These are phyloP conservation scores for Corapipo altera DNA, from an alignment of 2,113 vertebrate species.

Conservation along the genomic window DNA sequence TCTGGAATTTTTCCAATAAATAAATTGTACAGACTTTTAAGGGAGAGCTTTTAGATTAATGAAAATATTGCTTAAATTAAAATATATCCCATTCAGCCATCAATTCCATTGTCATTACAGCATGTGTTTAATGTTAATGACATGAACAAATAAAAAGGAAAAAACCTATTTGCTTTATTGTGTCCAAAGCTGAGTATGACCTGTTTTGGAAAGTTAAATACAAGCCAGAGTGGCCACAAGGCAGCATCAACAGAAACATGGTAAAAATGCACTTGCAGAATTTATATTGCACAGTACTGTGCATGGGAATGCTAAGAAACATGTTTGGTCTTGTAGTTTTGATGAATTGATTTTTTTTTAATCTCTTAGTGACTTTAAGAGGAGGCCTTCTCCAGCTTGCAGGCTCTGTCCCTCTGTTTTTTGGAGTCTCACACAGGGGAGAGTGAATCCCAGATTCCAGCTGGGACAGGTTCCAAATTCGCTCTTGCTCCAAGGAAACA, in stretches of 20 bases:
- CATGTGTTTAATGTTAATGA: slow-evolving; percentile 56
- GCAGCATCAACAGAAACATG: neutral
- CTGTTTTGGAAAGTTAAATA: neutral
- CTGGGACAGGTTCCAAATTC: neutral
- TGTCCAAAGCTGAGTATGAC: neutral
- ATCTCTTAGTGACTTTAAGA: neutral
- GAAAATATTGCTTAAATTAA: slow-evolving; percentile 71
- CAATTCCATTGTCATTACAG: slow-evolving; percentile 54
- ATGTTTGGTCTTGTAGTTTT: neutral
- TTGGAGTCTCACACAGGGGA: neutral
- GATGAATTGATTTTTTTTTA: neutral
- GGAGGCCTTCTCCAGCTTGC: neutral
- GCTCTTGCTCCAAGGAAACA: neutral
- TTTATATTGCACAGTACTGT: neutral
- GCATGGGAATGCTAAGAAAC: neutral
- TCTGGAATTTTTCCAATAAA: slow-evolving; percentile 68
- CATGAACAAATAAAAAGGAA: slow-evolving; percentile 44
- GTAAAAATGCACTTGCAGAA: neutral
- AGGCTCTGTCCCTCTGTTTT: neutral
- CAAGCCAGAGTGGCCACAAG: neutral
- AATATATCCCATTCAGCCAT: slow-evolving; percentile 64
- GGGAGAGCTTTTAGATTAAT: slow-evolving; percentile 69
- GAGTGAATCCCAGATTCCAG: neutral
- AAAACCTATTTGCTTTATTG: slow-evolving; percentile 20
- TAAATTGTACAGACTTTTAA: slow-evolving; percentile 68